Base-by-base conservation (phyloP, 2,888 invertebrate species). In the Aspidiotus destructor region DNA sequence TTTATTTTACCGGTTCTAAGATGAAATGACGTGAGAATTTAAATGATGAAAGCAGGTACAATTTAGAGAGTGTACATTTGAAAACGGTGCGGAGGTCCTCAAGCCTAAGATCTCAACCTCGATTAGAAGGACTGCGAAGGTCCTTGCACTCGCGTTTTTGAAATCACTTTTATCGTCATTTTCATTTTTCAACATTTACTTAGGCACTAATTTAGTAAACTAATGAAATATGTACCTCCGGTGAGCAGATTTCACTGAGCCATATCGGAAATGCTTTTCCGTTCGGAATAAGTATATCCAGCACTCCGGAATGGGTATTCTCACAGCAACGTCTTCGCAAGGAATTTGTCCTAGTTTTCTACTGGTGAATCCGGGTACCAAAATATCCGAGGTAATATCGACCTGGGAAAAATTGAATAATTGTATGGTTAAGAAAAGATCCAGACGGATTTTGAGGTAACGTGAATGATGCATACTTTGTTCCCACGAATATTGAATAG, bases 281-380 rank as follows among this genome's bases (percentile, higher is more conserved):
- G 96, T 95, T 71, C 99, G 85, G 81, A 99, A 99, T 76, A 98
- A 82, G 79, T 99, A 99, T 76, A 99, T 97, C 99, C 99, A 99
- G 76, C 93, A 92, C 80, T 99, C 98, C 17, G 99, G 99, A 75
- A 99, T 93, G 13, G 98, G 98, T 78, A 99, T 92, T 68, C 92
- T 84, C 69, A 99, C 88, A 78, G 90, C 87, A 42, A 99, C 97
- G 80, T 99, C 97, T 80, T 97, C 95, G 80, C 96, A 97, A 42
- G 96, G 96, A 74, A 93, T 89, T 80, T 97, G 96, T 0, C 96
- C 94, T 72, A 95, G 83, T 79, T 94, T 93, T 74, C 96, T 86
- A 69, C 95, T 95, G 67, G 95, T 92, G 79, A 96, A 98, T 52
- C 96, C 97, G 1, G 98, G 97, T 68, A 99, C 97, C 76, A 98